Base-by-base conservation (phyloP, 2,797 vertebrate genomes). In the Aplochiton taeniatus region DNA sequence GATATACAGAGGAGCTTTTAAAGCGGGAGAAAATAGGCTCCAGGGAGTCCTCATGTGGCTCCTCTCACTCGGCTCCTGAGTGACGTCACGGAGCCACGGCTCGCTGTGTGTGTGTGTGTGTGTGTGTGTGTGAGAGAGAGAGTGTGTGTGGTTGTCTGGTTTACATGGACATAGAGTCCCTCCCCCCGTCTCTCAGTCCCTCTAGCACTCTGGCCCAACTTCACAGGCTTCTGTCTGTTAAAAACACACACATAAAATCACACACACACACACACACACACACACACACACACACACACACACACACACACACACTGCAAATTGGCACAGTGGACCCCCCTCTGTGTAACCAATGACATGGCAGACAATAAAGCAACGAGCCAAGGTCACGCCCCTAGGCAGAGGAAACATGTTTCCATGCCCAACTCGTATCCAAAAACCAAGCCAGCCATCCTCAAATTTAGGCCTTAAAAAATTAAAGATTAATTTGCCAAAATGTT, bases 311-410 rank as follows among this genome's bases (percentile, higher is more conserved):
- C 17, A 12, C 49, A 66, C 54, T n/a, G 12, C 4, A 5, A 56
- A 20, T 9, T 41, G 31, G 9, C 58, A 17, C 58, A 46, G n/a
- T 31, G 31, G 31, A 31, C 14, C 41, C 31, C 13, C 48, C n/a
- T 10, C 47, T 17, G 31, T 13, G 48, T 62, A 6, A 11, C 31
- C 47, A 43, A 42, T 7, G 14, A 10, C 31, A 51, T n/a, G 60
- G 31, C 18, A 61, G 12, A 14, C 13, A 50, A 51, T n/a, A 50
- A 8, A 51, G 14, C 9, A 16, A 11, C 47, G 31, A 43, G 56
- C 59, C 46, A 50, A 50, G 59, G 59, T 61, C 59, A 61, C 12
- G 47, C 18, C 31, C 13, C 47, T 16, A 20, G 47, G 56, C 56
- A 45, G 12, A 8, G 10, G 41, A 4, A 20, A 18, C n/a, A 42